Evolutionary conservation across 2,888 invertebrate species (phyloP).

Genomic region (Pogonocherus hispidulus): DNA sequence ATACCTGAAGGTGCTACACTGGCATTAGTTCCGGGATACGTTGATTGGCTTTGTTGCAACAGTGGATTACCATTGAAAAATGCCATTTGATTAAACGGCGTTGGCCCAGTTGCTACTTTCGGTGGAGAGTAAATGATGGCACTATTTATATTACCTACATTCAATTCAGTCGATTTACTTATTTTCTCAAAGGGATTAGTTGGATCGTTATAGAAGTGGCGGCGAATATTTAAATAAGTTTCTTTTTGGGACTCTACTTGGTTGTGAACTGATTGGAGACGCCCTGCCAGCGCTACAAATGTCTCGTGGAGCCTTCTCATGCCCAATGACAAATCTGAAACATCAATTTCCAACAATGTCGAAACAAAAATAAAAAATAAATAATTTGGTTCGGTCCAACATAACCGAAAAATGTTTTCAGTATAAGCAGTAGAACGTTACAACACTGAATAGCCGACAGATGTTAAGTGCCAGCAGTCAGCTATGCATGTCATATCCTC

Average conservation of each 20-base stretch:
- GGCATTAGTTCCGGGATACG: conserved; percentile 20
- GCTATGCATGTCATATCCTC: too few species aligned
- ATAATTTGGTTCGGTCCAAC: too few species aligned
- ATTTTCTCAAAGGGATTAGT: conserved; percentile 80
- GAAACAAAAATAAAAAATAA: too few species aligned
- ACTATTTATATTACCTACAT: conserved; percentile 53
- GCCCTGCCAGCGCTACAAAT: conserved; percentile 88
- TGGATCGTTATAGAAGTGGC: conserved; percentile 82
- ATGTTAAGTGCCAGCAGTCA: too few species aligned
- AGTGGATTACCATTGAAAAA: conserved; percentile 62
- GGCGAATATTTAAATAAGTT: conserved; percentile 85
- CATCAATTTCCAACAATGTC: too few species aligned
- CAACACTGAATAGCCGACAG: too few species aligned
- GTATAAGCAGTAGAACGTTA: too few species aligned
- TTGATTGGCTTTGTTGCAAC: conserved; percentile 35
- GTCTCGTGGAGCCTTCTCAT: conserved; percentile 89
- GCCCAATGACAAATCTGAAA: conserved; percentile 81
- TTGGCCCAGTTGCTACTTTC: conserved; percentile 74
- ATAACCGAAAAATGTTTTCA: too few species aligned
- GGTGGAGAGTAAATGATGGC: conserved; percentile 63
- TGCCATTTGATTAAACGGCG: conserved; percentile 71
- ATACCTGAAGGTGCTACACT: conserved; percentile 14
- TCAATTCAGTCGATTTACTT: conserved; percentile 36
- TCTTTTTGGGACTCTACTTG: conserved; percentile 87
- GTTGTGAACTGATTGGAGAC: conserved; percentile 84